A percentile compares a stretch with the other conserved stretches of the same genome.
Evolutionary conservation across 1,140 invertebrate genomes (phyloP).

Genomic region (Tetragonula clypearis): DNA sequence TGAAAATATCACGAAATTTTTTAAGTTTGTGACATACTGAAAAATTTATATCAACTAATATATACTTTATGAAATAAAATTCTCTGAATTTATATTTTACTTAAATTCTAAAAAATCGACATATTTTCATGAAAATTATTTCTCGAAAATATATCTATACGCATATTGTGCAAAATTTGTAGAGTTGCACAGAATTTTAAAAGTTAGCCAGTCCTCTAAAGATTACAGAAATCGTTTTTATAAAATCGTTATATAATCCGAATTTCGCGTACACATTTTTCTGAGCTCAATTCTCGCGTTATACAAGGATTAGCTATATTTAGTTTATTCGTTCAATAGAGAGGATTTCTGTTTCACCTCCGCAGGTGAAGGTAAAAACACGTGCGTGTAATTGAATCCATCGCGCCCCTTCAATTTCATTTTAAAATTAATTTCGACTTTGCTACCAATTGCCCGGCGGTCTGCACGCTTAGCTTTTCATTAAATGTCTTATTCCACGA

Average conservation of each 20-base stretch:
- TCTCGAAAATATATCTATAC: no score
- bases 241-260: neutral
- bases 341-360: neutral
- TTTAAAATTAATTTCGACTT: conserved; percentile 56
- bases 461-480: conserved; percentile 49
- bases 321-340: neutral
- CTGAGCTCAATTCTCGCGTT: neutral
- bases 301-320: neutral
- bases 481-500: conserved; percentile 62
- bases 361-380: conserved; percentile 9
- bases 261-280: neutral
- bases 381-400: conserved; percentile 33
- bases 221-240: no score
- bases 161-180: no score
- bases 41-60: no score
- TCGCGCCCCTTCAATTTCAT: conserved; percentile 34
- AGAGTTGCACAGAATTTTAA: no score
- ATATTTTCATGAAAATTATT: no score
- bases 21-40: no score
- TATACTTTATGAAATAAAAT: no score
- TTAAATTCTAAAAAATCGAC: neutral
- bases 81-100: neutral
- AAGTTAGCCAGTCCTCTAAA: no score
- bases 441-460: conserved; percentile 46
- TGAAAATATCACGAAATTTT: neutral